phyloP scores from a whole-genome alignment of 2,113 vertebrate genomes.

The Pterophyllum scalare region DNA sequence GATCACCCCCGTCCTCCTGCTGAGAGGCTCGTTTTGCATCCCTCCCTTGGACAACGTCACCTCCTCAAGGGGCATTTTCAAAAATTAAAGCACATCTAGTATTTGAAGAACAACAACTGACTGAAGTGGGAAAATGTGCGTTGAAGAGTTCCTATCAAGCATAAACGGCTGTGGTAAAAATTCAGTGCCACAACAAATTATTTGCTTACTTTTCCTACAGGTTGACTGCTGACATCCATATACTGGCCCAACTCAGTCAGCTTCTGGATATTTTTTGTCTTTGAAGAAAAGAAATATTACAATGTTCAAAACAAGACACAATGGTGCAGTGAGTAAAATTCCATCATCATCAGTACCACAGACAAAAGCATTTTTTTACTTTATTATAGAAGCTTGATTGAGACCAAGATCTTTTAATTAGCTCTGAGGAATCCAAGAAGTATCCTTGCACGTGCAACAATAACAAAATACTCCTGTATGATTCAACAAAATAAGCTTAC shows the following conservation, averaged over 20 bases:
- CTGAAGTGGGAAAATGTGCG: background rate
- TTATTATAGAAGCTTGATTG: background rate
- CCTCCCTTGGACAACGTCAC: constrained; percentile 64
- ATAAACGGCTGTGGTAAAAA: background rate
- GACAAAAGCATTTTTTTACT: background rate
- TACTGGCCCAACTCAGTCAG: constrained; percentile 76
- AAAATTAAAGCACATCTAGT: background rate
- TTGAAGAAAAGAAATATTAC: constrained; percentile 50
- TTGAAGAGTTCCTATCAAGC: background rate
- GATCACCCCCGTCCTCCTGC: constrained; percentile 51
- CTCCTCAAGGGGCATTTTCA: constrained; percentile 62
- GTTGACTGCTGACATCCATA: constrained; percentile 81
- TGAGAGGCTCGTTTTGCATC: constrained; percentile 14
- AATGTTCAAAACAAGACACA: constrained; percentile 44
- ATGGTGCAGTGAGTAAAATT: background rate
- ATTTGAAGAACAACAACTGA: background rate
- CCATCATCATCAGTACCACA: background rate
- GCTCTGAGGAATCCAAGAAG: background rate
- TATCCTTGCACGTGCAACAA: background rate
- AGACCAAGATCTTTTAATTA: background rate
- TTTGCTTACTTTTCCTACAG: constrained; percentile 77
- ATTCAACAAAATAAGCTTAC: constrained; percentile 16
- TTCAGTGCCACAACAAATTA: background rate
- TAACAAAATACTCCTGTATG: background rate
- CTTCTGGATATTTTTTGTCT: constrained; percentile 54